Evolutionary conservation across 2,797 vertebrate genomes (phyloP).

Genomic region (Ctenosaura bakeri): DNA sequence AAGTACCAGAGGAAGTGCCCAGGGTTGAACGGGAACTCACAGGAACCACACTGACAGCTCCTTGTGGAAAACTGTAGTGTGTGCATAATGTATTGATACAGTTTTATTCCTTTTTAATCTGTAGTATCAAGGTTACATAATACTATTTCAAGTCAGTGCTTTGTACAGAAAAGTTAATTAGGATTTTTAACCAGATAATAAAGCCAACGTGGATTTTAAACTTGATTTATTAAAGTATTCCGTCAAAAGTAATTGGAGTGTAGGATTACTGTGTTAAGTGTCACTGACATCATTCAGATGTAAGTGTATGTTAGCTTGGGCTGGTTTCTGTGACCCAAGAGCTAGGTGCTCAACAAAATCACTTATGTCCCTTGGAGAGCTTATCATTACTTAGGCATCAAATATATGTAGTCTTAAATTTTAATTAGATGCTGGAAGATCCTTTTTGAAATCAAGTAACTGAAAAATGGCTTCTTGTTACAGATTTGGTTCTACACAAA

Average conservation of each 20-base stretch:
- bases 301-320: not conserved
- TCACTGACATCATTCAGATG: not conserved
- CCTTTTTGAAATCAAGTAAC: not conserved
- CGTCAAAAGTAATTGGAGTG: too few relatives aligned
- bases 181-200: constrained; percentile 9
- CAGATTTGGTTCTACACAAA: constrained; percentile 98
- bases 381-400: not conserved
- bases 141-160: not conserved
- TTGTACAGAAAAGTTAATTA: not conserved
- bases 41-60: not conserved
- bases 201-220: not conserved
- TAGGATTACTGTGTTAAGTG: not conserved
- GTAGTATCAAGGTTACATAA: not conserved
- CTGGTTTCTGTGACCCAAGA: too few relatives aligned
- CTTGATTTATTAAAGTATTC: not conserved
- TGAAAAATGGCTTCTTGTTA: constrained; percentile 39
- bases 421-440: not conserved
- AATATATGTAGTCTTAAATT: not conserved
- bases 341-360: not conserved
- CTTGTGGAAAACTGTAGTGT: not conserved
- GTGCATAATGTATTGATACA: not conserved
- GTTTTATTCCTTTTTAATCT: not conserved
- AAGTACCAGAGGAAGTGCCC: not conserved
- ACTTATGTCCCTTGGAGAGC: not conserved
- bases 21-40: not conserved